Conservation (phyloP, 2,113 vertebrate genomes). For the Herpetotheres cachinnans region DNA sequence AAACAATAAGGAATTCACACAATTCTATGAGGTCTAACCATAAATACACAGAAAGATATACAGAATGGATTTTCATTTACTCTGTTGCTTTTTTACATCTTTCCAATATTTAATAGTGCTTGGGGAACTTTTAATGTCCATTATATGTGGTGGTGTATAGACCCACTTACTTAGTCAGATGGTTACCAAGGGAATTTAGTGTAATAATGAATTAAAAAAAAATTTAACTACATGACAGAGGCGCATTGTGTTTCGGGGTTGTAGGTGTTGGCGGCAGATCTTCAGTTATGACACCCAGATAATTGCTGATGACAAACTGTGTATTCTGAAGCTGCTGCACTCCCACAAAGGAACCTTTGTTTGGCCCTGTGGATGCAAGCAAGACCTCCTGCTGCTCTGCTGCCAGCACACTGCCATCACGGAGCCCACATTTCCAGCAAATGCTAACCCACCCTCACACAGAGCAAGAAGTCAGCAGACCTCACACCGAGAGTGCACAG, state of each 20-base stretch:
- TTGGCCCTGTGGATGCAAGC: not conserved
- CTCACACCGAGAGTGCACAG: not conserved
- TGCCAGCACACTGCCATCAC: not conserved
- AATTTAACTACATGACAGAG: not conserved
- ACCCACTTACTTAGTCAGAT: not conserved
- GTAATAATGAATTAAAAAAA: not conserved
- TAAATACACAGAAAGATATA: not conserved
- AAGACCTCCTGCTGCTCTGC: not conserved
- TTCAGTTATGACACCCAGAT: not conserved
- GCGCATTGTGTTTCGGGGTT: not conserved
- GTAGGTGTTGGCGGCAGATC: not conserved
- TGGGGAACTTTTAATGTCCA: not conserved
- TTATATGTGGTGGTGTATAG: not conserved
- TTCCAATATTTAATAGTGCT: not conserved
- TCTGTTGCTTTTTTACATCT: not conserved
- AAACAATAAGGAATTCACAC: constrained; percentile 5
- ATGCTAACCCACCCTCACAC: not conserved
- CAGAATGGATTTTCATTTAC: not conserved
- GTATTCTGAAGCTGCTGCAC: not conserved
- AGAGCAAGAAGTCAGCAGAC: not conserved
- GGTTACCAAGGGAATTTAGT: not conserved
- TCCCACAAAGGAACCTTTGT: not conserved
- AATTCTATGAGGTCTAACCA: not conserved
- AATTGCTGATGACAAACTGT: not conserved
- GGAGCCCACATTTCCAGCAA: not conserved